A percentile compares a stretch with the other conserved stretches of the same genome.
phyloP scores from a whole-genome alignment of 2,888 invertebrate genomes.

The Drosophila acutilabella region DNA sequence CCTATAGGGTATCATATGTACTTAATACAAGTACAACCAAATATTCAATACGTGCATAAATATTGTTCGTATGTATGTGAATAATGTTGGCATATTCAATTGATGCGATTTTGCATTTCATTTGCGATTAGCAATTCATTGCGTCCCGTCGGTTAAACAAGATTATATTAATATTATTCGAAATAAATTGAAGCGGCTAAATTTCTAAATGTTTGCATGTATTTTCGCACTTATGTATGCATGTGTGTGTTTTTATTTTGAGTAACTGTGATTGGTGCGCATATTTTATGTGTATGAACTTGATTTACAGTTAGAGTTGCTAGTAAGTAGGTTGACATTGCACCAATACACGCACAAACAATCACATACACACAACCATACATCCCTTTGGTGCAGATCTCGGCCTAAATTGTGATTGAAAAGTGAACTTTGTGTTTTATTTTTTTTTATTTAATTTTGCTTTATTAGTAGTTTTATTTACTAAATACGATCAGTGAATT shows the following conservation, averaged over 20 bases:
- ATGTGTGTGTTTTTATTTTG: not conserved
- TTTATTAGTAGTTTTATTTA: not conserved
- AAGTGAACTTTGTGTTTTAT: not conserved
- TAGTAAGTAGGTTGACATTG: slow-evolving; percentile 19
- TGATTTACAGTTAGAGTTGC: slow-evolving; percentile 18
- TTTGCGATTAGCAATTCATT: slow-evolving; percentile 41
- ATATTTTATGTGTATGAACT: slow-evolving; percentile 17
- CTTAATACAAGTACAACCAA: slow-evolving; percentile 10
- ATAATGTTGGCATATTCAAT: slow-evolving; percentile 40
- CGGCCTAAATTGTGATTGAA: not conserved
- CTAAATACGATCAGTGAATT: not conserved
- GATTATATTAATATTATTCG: slow-evolving; percentile 21
- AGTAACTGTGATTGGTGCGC: not conserved
- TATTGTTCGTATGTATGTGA: slow-evolving; percentile 6
- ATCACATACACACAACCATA: not conserved
- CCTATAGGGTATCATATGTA: slow-evolving; percentile 25
- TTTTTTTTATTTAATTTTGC: not conserved
- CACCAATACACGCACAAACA: slow-evolving; percentile 12
- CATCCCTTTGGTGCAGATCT: not conserved
- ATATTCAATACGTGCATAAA: slow-evolving; percentile 26
- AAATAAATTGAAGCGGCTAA: slow-evolving; percentile 1
- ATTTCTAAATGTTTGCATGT: slow-evolving; percentile 9
- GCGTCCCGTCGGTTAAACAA: slow-evolving; percentile 37
- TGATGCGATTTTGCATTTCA: slow-evolving; percentile 37
- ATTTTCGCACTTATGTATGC: slow-evolving; percentile 2